These are phyloP conservation scores for Hephaestus fuliginosus DNA, from an alignment of 2,797 vertebrate species.

Conservation along the genomic window DNA sequence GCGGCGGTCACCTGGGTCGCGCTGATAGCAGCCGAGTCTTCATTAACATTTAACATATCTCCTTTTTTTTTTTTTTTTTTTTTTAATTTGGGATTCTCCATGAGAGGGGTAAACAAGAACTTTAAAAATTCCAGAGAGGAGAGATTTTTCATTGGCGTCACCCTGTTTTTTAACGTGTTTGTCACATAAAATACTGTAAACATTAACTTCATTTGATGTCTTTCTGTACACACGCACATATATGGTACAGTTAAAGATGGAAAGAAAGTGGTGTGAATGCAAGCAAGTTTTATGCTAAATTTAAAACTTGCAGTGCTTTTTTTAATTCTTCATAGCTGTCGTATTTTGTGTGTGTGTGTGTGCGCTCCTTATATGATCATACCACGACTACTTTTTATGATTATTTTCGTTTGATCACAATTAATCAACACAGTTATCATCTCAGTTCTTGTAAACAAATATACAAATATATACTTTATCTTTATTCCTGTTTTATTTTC, in stretches of 20 bases:
- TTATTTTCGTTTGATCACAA: neutral
- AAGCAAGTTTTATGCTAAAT: neutral
- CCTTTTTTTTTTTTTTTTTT: constrained; percentile 4
- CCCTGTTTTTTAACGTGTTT: neutral
- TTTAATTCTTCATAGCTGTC: neutral
- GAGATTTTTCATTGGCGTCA: neutral
- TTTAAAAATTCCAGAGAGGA: neutral
- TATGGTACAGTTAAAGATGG: neutral
- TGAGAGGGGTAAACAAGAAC: constrained; percentile 10
- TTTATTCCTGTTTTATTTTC: too few relatives aligned
- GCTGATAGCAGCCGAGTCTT: constrained; percentile 64
- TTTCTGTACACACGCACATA: neutral
- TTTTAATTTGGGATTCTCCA: neutral
- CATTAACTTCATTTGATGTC: neutral
- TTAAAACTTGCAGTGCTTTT: neutral
- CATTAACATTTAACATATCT: constrained; percentile 48
- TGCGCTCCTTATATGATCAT: neutral
- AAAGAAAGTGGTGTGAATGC: neutral
- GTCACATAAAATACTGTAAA: neutral
- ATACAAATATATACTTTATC: too few relatives aligned
- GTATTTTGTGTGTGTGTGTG: too few relatives aligned
- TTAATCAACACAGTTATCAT: too few relatives aligned
- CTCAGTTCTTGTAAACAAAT: neutral
- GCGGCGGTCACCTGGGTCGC: constrained; percentile 71
- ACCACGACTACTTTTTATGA: neutral